These are phyloP conservation scores for Helicolenus hilgendorfi DNA, from an alignment of 2,797 vertebrate species.

Conservation along the genomic window DNA sequence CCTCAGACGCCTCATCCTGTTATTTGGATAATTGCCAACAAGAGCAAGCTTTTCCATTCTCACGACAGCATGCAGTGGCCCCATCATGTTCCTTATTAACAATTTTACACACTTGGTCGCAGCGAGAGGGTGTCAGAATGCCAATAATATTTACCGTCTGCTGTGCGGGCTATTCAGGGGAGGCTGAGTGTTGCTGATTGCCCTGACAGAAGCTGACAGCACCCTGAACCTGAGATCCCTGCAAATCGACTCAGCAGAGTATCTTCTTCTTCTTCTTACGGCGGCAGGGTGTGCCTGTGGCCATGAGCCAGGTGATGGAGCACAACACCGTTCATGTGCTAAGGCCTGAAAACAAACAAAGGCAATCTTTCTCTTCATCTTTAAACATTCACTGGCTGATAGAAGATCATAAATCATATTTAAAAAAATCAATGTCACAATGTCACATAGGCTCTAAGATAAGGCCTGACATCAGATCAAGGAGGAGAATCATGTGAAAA, in stretches of 20 bases:
- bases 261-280: slow-evolving; percentile 38
- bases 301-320: slow-evolving; percentile 56
- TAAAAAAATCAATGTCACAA: neutral
- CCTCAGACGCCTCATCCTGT: slow-evolving; percentile 82
- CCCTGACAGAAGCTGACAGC: slow-evolving; percentile 86
- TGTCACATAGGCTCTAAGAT: neutral
- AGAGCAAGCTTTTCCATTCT: slow-evolving; percentile 85
- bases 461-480: slow-evolving; percentile 20
- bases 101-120: slow-evolving; percentile 89
- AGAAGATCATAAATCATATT: slow-evolving; percentile 10
- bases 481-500: neutral
- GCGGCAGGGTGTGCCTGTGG: slow-evolving; percentile 58
- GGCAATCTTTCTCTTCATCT: slow-evolving; percentile 33
- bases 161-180: slow-evolving; percentile 76
- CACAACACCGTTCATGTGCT: slow-evolving; percentile 23
- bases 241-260: slow-evolving; percentile 79
- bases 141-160: slow-evolving; percentile 92
- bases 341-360: slow-evolving; percentile 57
- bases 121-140: slow-evolving; percentile 88
- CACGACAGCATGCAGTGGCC: slow-evolving; percentile 79
- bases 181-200: slow-evolving; percentile 80
- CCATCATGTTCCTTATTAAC: slow-evolving; percentile 91
- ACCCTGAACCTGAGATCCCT: slow-evolving; percentile 79
- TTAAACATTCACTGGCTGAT: slow-evolving; percentile 32
- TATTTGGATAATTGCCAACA: slow-evolving; percentile 89